phyloP scores from a whole-genome alignment of 2,888 invertebrate species.

The Helicoverpa assulta region DNA sequence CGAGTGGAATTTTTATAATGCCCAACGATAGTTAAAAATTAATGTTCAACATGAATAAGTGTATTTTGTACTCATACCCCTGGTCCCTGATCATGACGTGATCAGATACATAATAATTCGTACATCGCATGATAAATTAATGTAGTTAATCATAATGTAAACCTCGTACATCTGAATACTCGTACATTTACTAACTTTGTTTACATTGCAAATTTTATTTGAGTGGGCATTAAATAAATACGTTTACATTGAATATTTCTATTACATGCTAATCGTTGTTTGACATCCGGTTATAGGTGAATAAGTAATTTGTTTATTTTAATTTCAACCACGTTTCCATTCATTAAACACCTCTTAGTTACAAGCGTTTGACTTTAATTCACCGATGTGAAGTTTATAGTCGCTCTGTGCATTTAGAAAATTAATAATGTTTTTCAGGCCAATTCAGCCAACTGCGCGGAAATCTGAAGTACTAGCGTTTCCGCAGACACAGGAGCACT shows the following conservation, averaged over 20 bases:
- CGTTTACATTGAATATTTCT: not conserved
- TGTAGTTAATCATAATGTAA: slow-evolving; percentile 22
- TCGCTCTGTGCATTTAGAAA: no score
- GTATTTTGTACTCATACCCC: not conserved
- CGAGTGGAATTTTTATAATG: no score
- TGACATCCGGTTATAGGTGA: not conserved
- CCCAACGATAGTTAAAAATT: no score
- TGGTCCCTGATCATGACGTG: slow-evolving; percentile 21
- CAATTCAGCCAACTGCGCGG: no score
- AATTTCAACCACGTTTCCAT: no score
- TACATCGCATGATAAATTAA: slow-evolving; percentile 36
- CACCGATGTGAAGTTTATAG: no score
- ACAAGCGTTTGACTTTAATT: no score
- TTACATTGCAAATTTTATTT: slow-evolving; percentile 30
- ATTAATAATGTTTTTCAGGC: no score
- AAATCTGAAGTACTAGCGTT: no score
- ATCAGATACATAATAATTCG: not conserved
- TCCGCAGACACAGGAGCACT: no score
- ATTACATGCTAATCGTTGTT: not conserved
- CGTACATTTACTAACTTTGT: slow-evolving; percentile 37
- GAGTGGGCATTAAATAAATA: not conserved
- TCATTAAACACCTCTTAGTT: no score
- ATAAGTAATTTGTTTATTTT: not conserved
- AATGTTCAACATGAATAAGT: not conserved
- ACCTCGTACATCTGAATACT: slow-evolving; percentile 24